Conservation (phyloP, 1,140 invertebrate genomes). For the Drosophila auraria region DNA sequence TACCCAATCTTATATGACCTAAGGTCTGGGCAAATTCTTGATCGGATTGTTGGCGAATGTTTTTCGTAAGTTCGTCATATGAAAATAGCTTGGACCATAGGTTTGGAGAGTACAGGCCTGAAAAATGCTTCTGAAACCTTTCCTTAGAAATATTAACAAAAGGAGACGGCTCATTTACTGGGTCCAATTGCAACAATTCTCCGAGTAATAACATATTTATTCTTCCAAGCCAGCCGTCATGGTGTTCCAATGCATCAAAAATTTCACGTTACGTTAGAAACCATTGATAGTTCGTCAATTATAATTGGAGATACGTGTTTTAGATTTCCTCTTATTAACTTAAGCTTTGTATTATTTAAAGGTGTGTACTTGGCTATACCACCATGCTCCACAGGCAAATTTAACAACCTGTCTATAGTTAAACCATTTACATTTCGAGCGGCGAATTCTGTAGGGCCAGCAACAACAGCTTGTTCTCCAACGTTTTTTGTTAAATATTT, state of each 20-base stretch:
- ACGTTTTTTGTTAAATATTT: background rate
- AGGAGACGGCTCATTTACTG: background rate
- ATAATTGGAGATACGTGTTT: background rate
- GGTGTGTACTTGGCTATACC: no score
- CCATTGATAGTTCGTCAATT: constrained; percentile 1
- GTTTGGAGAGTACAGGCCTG: no score
- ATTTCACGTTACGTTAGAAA: background rate
- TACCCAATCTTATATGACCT: no score
- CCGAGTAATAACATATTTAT: background rate
- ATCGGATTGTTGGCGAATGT: no score
- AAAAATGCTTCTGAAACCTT: no score
- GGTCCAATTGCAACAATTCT: background rate
- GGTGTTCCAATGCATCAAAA: background rate
- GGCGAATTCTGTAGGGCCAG: background rate
- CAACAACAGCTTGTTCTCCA: background rate
- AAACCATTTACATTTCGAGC: background rate
- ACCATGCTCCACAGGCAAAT: background rate
- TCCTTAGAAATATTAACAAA: background rate
- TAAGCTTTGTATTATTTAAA: background rate
- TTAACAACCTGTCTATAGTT: background rate
- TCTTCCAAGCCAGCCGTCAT: background rate
- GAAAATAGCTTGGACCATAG: no score
- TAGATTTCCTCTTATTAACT: background rate
- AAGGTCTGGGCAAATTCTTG: no score
- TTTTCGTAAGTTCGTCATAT: no score